These are phyloP conservation scores for Cheilosia scutellata DNA, from an alignment of 2,888 invertebrate species.

Conservation along the genomic window DNA sequence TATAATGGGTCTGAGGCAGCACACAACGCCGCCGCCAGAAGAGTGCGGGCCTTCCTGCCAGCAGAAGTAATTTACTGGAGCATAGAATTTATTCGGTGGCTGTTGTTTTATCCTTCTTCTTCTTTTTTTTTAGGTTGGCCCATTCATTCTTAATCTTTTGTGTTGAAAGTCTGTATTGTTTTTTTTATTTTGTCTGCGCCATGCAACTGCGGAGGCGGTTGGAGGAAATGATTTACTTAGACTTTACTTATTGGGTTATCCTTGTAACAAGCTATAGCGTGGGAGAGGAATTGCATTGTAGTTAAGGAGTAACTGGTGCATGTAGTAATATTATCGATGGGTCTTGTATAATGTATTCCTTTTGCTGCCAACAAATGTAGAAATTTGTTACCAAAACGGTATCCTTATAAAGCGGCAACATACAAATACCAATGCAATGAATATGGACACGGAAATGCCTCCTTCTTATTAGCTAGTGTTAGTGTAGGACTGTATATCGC, in stretches of 20 bases:
- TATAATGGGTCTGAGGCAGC: slow-evolving; percentile 41
- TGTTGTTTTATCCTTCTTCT: slow-evolving; percentile 50
- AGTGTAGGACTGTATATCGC: too few species aligned
- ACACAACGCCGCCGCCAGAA: background rate
- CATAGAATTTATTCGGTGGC: slow-evolving; percentile 59
- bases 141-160: slow-evolving; percentile 66
- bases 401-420: too few species aligned
- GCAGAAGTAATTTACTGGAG: slow-evolving; percentile 69
- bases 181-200: slow-evolving; percentile 40
- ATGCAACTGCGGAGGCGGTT: slow-evolving; percentile 45
- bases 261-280: background rate
- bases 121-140: slow-evolving; percentile 19
- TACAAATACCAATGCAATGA: too few species aligned
- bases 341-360: too few species aligned
- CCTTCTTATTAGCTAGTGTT: too few species aligned
- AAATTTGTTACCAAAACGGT: too few species aligned
- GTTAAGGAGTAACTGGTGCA: too few species aligned
- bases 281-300: background rate
- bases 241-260: slow-evolving; percentile 12
- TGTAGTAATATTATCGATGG: too few species aligned
- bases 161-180: slow-evolving; percentile 25
- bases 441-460: too few species aligned
- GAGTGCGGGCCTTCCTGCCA: background rate
- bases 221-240: slow-evolving; percentile 58
- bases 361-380: too few species aligned